Evolutionary conservation across 2,888 invertebrate genomes (phyloP).

Genomic region (Pandemis heparana): DNA sequence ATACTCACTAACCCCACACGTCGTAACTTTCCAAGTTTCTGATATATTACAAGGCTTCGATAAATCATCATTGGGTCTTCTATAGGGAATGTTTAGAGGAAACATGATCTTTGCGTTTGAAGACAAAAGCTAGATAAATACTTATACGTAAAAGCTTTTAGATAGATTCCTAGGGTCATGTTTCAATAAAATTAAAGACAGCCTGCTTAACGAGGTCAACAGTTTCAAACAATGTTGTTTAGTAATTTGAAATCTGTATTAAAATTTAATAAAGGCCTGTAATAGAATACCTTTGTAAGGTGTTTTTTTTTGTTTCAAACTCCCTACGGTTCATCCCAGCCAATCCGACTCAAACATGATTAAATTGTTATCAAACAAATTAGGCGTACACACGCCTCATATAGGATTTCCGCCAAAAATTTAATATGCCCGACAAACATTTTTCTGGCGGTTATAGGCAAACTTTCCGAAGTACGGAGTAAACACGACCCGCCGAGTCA

Average conservation of each 20-base stretch:
- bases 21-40: conserved; percentile 51
- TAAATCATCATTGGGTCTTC: conserved; percentile 53
- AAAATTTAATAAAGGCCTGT: neutral
- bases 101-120: conserved; percentile 8
- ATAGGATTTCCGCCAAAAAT: conserved; percentile 44
- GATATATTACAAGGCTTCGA: conserved; percentile 56
- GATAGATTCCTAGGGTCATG: conserved; percentile 9
- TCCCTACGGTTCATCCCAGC: neutral
- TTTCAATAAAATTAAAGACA: conserved; percentile 1
- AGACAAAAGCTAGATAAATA: conserved; percentile 17
- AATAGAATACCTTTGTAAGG: conserved; percentile 1
- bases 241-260: neutral
- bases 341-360: conserved; percentile 9
- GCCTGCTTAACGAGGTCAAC: neutral
- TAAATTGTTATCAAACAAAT: conserved; percentile 29
- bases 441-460: conserved; percentile 51
- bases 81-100: conserved; percentile 5
- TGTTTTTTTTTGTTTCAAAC: neutral
- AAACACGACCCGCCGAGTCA: conserved; percentile 67
- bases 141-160: neutral
- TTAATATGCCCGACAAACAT: conserved; percentile 54
- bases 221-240: neutral
- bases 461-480: conserved; percentile 61
- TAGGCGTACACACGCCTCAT: conserved; percentile 25
- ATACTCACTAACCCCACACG: conserved; percentile 44